These are phyloP conservation scores for Tokudaia muenninki DNA, from an alignment of 2,797 vertebrate species.

Conservation along the genomic window DNA sequence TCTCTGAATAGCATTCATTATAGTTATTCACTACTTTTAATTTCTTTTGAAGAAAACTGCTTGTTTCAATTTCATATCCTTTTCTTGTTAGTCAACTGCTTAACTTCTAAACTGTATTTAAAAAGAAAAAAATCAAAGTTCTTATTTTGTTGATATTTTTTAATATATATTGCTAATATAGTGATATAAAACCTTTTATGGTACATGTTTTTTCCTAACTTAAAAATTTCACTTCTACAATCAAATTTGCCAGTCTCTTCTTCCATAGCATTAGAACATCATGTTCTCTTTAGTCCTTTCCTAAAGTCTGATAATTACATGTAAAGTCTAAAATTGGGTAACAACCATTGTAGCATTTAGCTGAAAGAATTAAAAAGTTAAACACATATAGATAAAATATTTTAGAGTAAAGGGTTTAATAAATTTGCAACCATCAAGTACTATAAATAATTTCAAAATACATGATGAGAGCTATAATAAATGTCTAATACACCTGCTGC, in stretches of 20 bases:
- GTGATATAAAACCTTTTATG: slow-evolving; percentile 47
- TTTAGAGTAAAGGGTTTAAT: slow-evolving; percentile 22
- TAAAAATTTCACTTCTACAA: slow-evolving; percentile 25
- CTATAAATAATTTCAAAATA: slow-evolving; percentile 63
- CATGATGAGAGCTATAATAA: slow-evolving; percentile 64
- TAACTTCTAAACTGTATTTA: slow-evolving; percentile 32
- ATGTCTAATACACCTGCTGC: slow-evolving; percentile 60
- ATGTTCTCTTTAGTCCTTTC: slow-evolving; percentile 40
- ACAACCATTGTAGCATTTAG: neutral
- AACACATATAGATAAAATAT: slow-evolving; percentile 8
- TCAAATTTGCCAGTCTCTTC: slow-evolving; percentile 42
- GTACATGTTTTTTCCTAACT: slow-evolving; percentile 26
- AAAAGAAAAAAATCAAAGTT: neutral
- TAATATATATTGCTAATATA: slow-evolving; percentile 52
- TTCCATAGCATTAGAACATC: slow-evolving; percentile 7
- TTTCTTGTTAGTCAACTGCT: neutral
- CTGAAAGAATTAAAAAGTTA: slow-evolving; percentile 53
- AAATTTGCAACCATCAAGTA: slow-evolving; percentile 45
- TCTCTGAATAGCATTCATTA: slow-evolving; percentile 2
- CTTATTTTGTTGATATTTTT: neutral
- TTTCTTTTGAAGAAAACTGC: slow-evolving; percentile 53
- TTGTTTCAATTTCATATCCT: slow-evolving; percentile 20
- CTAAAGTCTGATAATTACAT: slow-evolving; percentile 30
- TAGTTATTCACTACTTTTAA: slow-evolving; percentile 22
- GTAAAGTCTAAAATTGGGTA: slow-evolving; percentile 45